Base-by-base conservation (phyloP, 2,797 vertebrate genomes). In the Syngnathus rostellatus region DNA sequence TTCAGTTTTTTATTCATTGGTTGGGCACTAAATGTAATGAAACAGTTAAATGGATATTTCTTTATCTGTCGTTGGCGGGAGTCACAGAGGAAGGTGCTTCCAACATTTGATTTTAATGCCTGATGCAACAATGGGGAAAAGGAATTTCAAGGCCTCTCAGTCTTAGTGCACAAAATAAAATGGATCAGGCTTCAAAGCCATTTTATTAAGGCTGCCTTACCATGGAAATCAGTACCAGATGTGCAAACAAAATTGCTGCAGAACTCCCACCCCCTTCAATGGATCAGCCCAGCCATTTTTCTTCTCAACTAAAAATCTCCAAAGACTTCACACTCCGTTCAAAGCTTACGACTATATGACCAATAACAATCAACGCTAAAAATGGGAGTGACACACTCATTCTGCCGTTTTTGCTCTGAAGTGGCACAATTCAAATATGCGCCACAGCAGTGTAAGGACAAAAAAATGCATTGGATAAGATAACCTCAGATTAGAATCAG, bases 211-310 rank as follows among this genome's bases (percentile, higher is more conserved):
- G 84, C 87, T 86, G 93, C 92, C 91, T 92, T 85, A 87, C 86
- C 89, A 89, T 90, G 90, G 89, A 92, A 94, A 94, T 93, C 90
- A 91, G 91, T 89, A 92, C 92, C 93, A 94, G 93, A 94, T 94
- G 93, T 92, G 92, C 79, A 90, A 78, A 70, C 78, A 80, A 81
- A 58, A 66, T 67, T 37, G 65, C 88, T 85, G 71, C 84, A 83
- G 83, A 75, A 67, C 73, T 74, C 77, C 81, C 81, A 66, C 77
- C 71, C 62, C 46, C 37, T 76, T 70, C 71, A 77, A 75, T 46
- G 63, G 75, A 81, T 83, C 74, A 71, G 72, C 62, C 71, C 72
- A 64, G 64, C 31, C 31, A 31, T 31, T 31, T 75, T 77, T 72
- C 67, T 75, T 75, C 73, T 83, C 68, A 73, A 68, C 71, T 62